These are phyloP conservation scores for Panagrolaimus sp. DNA, from an alignment of 1,140 invertebrate species.

Conservation along the genomic window DNA sequence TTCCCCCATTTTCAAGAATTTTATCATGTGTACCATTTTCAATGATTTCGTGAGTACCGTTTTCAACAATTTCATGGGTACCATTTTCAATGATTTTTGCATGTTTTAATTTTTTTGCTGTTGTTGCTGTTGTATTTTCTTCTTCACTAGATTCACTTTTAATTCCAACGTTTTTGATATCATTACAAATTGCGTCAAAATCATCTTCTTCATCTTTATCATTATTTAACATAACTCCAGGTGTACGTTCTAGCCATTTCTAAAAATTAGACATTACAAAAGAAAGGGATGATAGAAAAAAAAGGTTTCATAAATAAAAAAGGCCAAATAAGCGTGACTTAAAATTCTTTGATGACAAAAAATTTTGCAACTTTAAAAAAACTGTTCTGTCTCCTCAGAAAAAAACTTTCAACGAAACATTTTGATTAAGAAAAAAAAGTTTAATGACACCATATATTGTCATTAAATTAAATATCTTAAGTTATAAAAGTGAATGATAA, in stretches of 20 bases:
- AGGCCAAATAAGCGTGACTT: no score
- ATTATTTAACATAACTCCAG: slow-evolving; percentile 70
- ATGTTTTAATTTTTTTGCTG: not conserved
- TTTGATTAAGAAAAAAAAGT: no score
- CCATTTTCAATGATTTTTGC: slow-evolving; percentile 11
- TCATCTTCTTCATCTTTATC: slow-evolving; percentile 60
- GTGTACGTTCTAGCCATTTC: slow-evolving; percentile 84
- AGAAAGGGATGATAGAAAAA: no score
- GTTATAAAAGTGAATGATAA: no score
- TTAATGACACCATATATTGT: no score
- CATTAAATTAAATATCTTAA: no score
- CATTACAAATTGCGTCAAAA: not conserved
- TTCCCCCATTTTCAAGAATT: no score
- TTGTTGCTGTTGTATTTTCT: slow-evolving; percentile 52
- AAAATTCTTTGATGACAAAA: no score
- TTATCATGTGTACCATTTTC: not conserved
- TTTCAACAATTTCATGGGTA: no score
- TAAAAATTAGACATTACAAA: slow-evolving; percentile 30
- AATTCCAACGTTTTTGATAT: slow-evolving; percentile 70
- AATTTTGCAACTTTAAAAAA: no score
- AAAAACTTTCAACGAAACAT: not conserved
- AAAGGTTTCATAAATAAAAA: no score
- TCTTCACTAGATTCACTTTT: slow-evolving; percentile 66
- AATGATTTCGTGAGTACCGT: no score
- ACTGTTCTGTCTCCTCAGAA: not conserved